Conservation (phyloP, 2,888 invertebrate genomes). For the Drosophila cognata region DNA sequence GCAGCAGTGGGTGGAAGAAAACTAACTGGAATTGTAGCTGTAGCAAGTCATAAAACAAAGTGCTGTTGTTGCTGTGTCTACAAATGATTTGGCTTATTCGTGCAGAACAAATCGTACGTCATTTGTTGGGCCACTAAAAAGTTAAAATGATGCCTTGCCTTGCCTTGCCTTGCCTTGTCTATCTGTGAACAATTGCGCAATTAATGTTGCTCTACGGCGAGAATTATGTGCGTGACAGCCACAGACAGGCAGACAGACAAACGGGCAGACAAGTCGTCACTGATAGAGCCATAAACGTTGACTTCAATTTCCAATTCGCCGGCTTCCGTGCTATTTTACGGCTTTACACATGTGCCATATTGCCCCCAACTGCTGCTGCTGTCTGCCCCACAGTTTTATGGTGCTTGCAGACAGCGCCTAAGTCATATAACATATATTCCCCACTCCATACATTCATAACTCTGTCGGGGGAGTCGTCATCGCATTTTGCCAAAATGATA, state of each 20-base stretch:
- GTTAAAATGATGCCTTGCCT: conserved; percentile 42
- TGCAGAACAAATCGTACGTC: conserved; percentile 80
- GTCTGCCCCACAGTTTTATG: conserved; percentile 56
- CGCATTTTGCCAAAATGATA: conserved; percentile 57
- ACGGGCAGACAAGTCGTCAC: conserved; percentile 38
- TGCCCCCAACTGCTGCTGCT: conserved; percentile 1
- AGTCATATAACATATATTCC: conserved; percentile 36
- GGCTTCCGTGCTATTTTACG: conserved; percentile 66
- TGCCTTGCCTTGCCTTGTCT: conserved; percentile 7
- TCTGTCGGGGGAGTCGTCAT: conserved; percentile 24
- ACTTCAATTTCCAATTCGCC: conserved; percentile 65
- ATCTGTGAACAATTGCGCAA: conserved; percentile 72
- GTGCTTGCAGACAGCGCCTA: conserved; percentile 59
- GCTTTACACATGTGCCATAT: conserved; percentile 72
- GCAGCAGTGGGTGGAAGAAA: background rate
- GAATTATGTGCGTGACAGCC: conserved; percentile 76
- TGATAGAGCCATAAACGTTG: conserved; percentile 75
- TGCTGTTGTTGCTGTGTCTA: conserved; percentile 68
- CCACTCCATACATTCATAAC: conserved; percentile 7
- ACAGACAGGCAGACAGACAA: conserved; percentile 46
- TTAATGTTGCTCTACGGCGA: conserved; percentile 65
- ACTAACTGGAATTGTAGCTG: conserved; percentile 30
- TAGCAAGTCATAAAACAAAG: conserved; percentile 73
- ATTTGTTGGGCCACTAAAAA: conserved; percentile 77
- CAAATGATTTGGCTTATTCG: conserved; percentile 79